Conservation (phyloP, 2,113 vertebrate genomes). For the Agapornis roseicollis region DNA sequence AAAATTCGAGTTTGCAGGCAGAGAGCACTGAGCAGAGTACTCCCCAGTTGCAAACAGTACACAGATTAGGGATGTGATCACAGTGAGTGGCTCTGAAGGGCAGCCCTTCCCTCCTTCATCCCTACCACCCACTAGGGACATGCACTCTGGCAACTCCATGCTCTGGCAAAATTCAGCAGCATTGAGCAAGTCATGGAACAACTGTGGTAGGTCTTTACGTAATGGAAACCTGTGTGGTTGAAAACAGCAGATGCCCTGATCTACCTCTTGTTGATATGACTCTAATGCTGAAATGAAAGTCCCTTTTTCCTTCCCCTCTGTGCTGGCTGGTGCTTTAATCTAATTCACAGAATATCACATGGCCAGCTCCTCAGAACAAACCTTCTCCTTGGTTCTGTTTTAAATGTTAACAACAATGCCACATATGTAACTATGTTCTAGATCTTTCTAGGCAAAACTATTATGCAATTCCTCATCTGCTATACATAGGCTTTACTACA, state of each 20-base stretch:
- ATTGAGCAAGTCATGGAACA: not conserved
- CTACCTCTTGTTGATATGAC: not conserved
- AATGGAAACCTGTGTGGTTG: not conserved
- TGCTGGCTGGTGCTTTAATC: not conserved
- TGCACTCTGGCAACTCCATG: not conserved
- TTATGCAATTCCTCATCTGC: not conserved
- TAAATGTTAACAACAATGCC: not conserved
- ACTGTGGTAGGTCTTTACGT: not conserved
- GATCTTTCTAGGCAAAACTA: not conserved
- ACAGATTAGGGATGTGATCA: fast-evolving
- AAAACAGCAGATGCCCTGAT: not conserved
- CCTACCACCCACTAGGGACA: not conserved
- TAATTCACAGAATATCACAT: not conserved
- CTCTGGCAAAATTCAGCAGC: not conserved
- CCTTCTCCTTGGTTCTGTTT: not conserved
- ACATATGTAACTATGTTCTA: not conserved
- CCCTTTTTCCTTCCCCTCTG: not conserved
- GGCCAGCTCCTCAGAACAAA: not conserved
- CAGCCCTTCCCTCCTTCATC: not conserved
- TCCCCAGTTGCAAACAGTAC: not conserved
- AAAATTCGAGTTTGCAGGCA: not conserved
- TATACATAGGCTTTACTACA: not conserved
- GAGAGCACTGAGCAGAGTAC: not conserved
- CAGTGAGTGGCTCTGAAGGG: not conserved
- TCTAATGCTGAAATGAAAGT: not conserved